Evolutionary conservation across 2,888 invertebrate species (phyloP), one percentile per base, ranked within the genome.

Genomic region (Galerucella calmariensis): DNA sequence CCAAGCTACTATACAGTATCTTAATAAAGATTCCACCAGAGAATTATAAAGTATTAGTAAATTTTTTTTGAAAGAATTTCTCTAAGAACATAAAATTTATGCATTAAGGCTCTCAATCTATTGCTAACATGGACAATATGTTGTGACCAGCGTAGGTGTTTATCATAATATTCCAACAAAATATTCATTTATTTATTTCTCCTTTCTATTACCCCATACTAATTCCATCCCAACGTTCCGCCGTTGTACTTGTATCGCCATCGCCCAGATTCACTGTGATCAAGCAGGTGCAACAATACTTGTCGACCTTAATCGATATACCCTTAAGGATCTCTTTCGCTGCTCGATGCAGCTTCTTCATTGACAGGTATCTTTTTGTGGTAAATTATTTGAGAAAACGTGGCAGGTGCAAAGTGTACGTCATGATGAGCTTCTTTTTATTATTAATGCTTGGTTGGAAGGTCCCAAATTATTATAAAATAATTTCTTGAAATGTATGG

Each of bases 301-400:
- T 35, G 20, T 62, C 35, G 56, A 20, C 68, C 74, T 75, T 77
- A 77, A 72, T 68, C 48, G 44, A 56, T 11, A 58, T 61, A 65
- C 78, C 80, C 77, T 79, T 82, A 83, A 83, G 81, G 82, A 77
- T 78, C 77, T 77, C 76, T 79, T 82, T 81, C 66, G 83, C 76
- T 74, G 74, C 76, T 69, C 59, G 76, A 79, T 78, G 78, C 78
- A 72, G 75, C 78, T 80, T 72, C 82, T 81, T 80, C 80, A 83
- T 82, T 84, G 85, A 84, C 85, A 85, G 85, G 83, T 83, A 84
- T 85, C 85, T 84, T 83, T 82, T 67, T 82, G 82, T 82, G 79
- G 85, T 86, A 84, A 86, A 85, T 85, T 86, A 85, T 85, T 85
- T 84, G 85, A 85, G 84, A 85, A 84, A 84, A 82, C 81, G 82